phyloP scores from a whole-genome alignment of 2,113 vertebrate species.

The Calypte anna region DNA sequence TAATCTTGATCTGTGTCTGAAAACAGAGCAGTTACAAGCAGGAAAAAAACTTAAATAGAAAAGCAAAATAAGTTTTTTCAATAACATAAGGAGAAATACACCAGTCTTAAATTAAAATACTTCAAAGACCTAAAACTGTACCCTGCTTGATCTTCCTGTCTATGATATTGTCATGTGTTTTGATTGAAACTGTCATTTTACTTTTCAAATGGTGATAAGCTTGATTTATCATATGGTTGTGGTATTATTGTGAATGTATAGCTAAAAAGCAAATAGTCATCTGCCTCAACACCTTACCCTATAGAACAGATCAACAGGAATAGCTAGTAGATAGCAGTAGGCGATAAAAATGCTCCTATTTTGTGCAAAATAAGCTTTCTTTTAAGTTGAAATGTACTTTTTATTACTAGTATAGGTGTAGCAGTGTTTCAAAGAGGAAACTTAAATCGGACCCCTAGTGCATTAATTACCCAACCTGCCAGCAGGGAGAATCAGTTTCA shows the following conservation, averaged over 20 bases:
- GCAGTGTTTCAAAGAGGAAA: background rate
- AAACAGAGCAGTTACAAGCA: background rate
- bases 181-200: conserved; percentile 10
- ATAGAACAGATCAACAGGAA: background rate
- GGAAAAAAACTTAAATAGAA: background rate
- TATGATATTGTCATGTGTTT: background rate
- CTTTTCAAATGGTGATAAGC: background rate
- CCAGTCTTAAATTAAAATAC: background rate
- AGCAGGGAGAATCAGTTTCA: background rate
- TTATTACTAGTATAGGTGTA: background rate
- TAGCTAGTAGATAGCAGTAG: background rate
- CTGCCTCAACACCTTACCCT: background rate
- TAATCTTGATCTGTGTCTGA: background rate
- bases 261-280: background rate
- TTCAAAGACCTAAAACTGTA: background rate
- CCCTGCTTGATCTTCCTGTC: background rate
- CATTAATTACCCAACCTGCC: background rate
- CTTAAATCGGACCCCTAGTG: background rate
- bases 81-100: background rate
- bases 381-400: background rate
- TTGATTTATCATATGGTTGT: background rate
- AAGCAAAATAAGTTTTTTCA: background rate
- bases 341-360: background rate
- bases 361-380: background rate
- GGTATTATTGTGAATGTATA: background rate